These are phyloP conservation scores for Stegastes partitus DNA, from an alignment of 2,113 vertebrate genomes.

Conservation along the genomic window DNA sequence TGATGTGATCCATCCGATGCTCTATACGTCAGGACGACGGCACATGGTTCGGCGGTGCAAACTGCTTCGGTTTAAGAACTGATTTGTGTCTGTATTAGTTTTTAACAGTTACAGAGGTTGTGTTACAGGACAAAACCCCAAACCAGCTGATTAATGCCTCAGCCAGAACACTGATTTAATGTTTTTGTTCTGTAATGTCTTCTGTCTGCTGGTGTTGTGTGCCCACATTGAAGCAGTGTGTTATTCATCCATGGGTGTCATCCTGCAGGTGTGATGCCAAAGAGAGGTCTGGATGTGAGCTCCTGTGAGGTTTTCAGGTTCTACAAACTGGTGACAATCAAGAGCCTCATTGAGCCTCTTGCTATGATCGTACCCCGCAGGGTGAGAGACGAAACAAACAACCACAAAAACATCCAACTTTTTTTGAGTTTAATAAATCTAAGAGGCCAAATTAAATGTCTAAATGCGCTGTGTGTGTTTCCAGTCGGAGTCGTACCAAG, in stretches of 20 bases:
- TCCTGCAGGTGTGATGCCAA: slow-evolving; percentile 91
- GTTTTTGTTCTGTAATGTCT: no score
- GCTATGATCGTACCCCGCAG: slow-evolving; percentile 96
- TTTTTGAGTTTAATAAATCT: neutral
- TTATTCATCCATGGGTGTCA: slow-evolving; percentile 2
- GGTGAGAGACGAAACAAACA: slow-evolving; percentile 80
- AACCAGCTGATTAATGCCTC: no score
- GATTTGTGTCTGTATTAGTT: no score
- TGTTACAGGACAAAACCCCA: no score
- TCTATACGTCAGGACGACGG: no score
- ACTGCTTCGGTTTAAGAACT: no score
- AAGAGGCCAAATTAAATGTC: neutral
- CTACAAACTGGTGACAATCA: slow-evolving; percentile 93
- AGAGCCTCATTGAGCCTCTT: slow-evolving; percentile 91
- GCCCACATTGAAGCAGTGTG: no score
- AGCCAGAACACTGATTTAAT: no score
- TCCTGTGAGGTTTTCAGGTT: slow-evolving; percentile 96
- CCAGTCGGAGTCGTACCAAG: slow-evolving; percentile 97
- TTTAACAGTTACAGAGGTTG: no score
- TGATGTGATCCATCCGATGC: no score
- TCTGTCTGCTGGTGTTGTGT: no score
- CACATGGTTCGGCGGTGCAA: no score
- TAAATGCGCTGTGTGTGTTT: slow-evolving; percentile 33
- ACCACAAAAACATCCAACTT: neutral
- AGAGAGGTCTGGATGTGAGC: slow-evolving; percentile 93